Evolutionary conservation across 2,888 invertebrate species (phyloP), one percentile per base, ranked within the genome.

Genomic region (Epinotia brunnichana): DNA sequence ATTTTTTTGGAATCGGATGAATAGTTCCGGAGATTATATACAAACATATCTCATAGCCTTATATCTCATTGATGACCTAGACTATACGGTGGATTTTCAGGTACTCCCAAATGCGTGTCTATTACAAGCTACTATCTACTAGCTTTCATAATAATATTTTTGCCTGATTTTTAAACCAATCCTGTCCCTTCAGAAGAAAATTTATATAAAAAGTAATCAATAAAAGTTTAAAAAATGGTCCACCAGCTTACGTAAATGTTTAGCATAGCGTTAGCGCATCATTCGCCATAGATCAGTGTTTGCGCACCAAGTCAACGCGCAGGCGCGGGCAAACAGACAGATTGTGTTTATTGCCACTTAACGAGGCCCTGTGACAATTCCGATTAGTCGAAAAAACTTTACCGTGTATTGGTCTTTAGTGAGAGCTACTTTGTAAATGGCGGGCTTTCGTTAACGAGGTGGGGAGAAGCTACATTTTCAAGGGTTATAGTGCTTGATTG

Each of bases 271-370:
- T 91, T 91, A 91, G 87, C 89, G 81, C 85, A 83, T 87, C 86
- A 83, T 82, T 75, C 78, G 73, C 85, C 83, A 83, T 78, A 88
- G 86, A 87, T 81, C 81, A 76, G 73, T 90, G 84, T 91, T 89
- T 87, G 88, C 87, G 85, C 82, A 81, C 78, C 83, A 85, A 82
- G 87, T 87, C 89, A 85, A 85, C 86, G 88, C 89, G 89, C 90
- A 83, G 87, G 88, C 92, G 87, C 88, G 83, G 74, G 80, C 87
- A 92, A 92, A 92, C 88, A 91, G 78, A 75, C 86, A 84, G 88
- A 91, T 90, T 93, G 92, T 93, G 92, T 93, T 92, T 93, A 93
- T 90, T 89, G 92, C 91, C 92, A 93, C 89, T 93, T 93, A 93
- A 93, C 92, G 83, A 87, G 82, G 83, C 77, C 79, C 86, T 80